Percentiles rank a stretch among this genome's conserved stretches.
phyloP scores from a whole-genome alignment of 2,113 vertebrate genomes.

The Eulacestoma nigropectus region DNA sequence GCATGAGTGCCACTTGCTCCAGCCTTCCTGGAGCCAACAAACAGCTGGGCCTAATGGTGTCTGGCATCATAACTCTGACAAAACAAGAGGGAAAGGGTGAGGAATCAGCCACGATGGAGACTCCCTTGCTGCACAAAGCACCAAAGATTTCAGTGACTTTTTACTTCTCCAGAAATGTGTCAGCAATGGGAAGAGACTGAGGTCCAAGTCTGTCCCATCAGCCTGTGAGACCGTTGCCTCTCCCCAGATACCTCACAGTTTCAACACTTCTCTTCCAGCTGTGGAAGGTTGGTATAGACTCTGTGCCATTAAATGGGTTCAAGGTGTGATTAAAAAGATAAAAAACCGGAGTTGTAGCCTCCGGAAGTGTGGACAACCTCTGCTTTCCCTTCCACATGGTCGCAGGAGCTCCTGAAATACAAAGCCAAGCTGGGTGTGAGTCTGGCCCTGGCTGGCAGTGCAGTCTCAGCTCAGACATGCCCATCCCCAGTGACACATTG shows the following conservation, averaged over 20 bases:
- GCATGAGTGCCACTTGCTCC: not conserved
- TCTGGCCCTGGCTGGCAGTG: not conserved
- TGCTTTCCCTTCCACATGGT: not conserved
- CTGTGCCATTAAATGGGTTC: not conserved
- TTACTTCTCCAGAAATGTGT: slow-evolving; percentile 51
- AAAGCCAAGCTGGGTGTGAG: not conserved
- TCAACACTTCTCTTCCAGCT: slow-evolving; percentile 63
- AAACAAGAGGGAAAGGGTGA: not conserved
- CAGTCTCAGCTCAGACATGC: not conserved
- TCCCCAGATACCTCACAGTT: slow-evolving; percentile 58
- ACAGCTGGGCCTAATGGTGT: not conserved
- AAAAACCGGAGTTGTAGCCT: not conserved
- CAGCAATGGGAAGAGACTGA: slow-evolving; percentile 57
- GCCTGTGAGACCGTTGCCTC: slow-evolving; percentile 64
- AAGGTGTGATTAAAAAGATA: not conserved
- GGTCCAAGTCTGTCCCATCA: slow-evolving; percentile 79
- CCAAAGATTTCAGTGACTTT: not conserved
- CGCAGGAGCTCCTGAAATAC: not conserved
- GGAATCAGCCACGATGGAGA: not conserved
- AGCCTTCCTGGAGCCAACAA: not conserved
- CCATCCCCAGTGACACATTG: not conserved
- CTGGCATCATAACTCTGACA: not conserved
- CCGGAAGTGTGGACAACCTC: not conserved
- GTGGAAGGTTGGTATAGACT: slow-evolving; percentile 73
- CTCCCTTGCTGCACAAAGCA: not conserved